phyloP scores from a whole-genome alignment of 2,888 invertebrate genomes.

The Disparrhopalites patrizii region DNA sequence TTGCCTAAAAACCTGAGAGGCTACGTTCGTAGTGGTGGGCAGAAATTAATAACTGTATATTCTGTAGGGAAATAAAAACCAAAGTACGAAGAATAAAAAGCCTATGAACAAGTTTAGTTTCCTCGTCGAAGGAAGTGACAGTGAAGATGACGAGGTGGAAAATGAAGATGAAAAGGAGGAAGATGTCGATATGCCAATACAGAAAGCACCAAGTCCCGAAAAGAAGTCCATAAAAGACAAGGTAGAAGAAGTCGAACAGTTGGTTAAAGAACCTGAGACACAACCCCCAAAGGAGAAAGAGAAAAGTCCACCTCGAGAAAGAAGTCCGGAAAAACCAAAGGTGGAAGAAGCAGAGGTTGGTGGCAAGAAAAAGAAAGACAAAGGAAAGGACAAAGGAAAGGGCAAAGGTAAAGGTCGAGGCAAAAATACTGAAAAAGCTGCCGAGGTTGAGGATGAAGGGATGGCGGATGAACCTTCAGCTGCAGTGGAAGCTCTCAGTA shows the following conservation, averaged over 20 bases:
- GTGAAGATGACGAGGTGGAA: constrained; percentile 14
- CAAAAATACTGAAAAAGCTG: constrained; percentile 34
- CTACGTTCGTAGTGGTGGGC: no score
- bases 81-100: neutral
- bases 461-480: neutral
- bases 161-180: constrained; percentile 1
- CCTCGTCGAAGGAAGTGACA: neutral
- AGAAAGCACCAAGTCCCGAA: neutral
- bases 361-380: no score
- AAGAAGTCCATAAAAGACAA: no score
- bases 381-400: constrained; percentile 25
- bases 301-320: constrained; percentile 31
- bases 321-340: constrained; percentile 34
- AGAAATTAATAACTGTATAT: neutral
- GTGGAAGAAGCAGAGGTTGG: constrained; percentile 10
- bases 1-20: no score
- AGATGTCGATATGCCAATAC: neutral
- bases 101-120: constrained; percentile 1
- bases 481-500: no score
- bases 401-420: constrained; percentile 23
- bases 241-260: constrained; percentile 15
- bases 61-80: neutral
- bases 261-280: neutral
- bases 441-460: constrained; percentile 25
- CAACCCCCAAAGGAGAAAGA: constrained; percentile 20